phyloP scores from a whole-genome alignment of 2,888 invertebrate species.

The Nephrotoma guestfalica region DNA sequence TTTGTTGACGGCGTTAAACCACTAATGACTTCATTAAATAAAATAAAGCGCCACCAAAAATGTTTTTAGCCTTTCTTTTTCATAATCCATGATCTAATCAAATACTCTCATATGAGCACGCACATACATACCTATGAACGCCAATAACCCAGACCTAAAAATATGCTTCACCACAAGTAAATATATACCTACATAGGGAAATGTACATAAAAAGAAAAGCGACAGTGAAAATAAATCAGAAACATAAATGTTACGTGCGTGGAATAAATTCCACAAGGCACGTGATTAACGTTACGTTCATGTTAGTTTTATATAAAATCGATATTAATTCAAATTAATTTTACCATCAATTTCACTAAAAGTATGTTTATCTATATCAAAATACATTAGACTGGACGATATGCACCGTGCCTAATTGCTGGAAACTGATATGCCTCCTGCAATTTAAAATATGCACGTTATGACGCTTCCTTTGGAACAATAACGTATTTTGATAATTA shows the following conservation, averaged over 20 bases:
- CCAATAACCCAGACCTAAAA: not conserved
- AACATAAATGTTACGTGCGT: not conserved
- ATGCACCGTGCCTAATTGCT: too few species aligned
- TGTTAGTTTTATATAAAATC: not conserved
- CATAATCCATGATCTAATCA: not conserved
- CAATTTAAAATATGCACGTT: too few species aligned
- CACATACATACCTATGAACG: too few species aligned
- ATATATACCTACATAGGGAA: not conserved
- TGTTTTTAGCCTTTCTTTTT: not conserved
- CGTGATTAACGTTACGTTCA: not conserved
- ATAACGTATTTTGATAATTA: too few species aligned
- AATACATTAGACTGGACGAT: not conserved
- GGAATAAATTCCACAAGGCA: not conserved
- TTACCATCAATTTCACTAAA: not conserved
- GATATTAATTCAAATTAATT: not conserved
- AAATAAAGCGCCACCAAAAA: not conserved
- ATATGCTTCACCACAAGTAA: not conserved
- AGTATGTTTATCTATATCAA: not conserved
- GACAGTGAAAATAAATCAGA: not conserved
- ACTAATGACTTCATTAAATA: not conserved
- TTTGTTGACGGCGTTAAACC: not conserved
- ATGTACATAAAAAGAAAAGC: not conserved
- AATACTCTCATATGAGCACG: not conserved
- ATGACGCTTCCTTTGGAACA: too few species aligned
- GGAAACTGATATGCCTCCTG: too few species aligned